Base-by-base conservation (phyloP, 92 coral and sea anemone species). In the Epizoanthus scotinus region DNA sequence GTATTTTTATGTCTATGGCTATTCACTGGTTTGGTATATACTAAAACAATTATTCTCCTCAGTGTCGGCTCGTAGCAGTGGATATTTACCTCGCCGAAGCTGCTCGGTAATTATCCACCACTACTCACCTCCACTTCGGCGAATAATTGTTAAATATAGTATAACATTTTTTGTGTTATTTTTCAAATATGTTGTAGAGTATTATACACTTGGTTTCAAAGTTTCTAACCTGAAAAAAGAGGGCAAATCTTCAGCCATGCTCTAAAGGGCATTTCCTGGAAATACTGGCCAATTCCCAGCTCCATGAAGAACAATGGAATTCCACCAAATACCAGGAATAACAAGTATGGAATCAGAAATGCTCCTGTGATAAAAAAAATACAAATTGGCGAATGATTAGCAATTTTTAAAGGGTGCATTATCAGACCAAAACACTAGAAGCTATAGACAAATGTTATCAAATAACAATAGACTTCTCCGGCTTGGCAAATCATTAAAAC, bases 161-260 rank as follows among this genome's bases (percentile, higher is more conserved):
- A 42, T 25, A 66, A 19, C 42, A 44, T n/a, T 64, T 29, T 24
- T 26, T 64, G 12, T n/a, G n/a, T 31, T 31, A 31, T 31, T 31
- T 31, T 31, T 31, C 1, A 31, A 31, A 31, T 31, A 44, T 66
- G 0, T 66, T 66, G 15, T 14, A 7, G 9, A 0, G 12, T 10
- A 61, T 61, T 10, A 8, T 61, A 61, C 2, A 61, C 7, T 8
- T 61, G 50, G 52, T 24, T 9, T 47, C 18, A 6, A 5, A 61
- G 0, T 22, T 21, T 36, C 47, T 14, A 83, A 94, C 98, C 98
- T 86, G 94, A 84, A 40, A 94, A 82, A 13, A 92, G 73, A 29
- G 98, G 98, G 66, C 97, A 88, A 0, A 94, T 81, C 73, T 77
- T 89, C 63, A 75, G 83, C 98, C 98, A 94, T 20, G 98, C 97